Evolutionary conservation across 64 coral and sea anemone genomes (phyloP).

Genomic region (Stylophora pistillata): DNA sequence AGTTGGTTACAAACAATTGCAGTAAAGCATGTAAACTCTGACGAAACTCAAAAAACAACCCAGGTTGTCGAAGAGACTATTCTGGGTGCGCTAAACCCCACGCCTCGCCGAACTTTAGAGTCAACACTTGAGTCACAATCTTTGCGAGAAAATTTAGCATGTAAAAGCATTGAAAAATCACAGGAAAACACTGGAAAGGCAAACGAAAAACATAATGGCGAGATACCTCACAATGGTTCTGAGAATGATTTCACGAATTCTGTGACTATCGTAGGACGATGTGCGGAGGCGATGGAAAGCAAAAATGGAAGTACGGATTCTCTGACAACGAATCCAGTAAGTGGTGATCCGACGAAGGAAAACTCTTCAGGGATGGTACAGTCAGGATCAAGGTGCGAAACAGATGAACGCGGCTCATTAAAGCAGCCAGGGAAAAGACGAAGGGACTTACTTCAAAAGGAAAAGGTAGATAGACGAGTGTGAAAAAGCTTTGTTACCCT

Average conservation of each 20-base stretch:
- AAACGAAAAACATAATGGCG: neutral
- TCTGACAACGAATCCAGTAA: neutral
- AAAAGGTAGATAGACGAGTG: neutral
- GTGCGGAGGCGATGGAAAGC: neutral
- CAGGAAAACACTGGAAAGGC: neutral
- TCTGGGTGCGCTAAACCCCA: neutral
- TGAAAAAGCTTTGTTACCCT: too few species aligned
- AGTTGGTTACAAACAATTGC: constrained; percentile 15
- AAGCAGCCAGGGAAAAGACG: neutral
- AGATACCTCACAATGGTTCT: neutral
- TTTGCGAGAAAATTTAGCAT: neutral
- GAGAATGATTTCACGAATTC: neutral
- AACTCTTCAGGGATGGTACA: neutral
- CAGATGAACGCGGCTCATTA: neutral
- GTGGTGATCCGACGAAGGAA: neutral
- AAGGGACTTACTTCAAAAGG: neutral
- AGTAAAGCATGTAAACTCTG: neutral
- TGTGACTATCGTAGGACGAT: neutral
- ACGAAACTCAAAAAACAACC: neutral
- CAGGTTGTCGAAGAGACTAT: neutral
- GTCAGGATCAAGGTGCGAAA: neutral
- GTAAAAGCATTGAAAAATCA: neutral
- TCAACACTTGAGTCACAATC: neutral
- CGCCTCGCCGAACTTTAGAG: neutral
- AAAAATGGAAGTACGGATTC: neutral